phyloP scores from a whole-genome alignment of 2,888 invertebrate genomes.

The Agrypnus murinus region DNA sequence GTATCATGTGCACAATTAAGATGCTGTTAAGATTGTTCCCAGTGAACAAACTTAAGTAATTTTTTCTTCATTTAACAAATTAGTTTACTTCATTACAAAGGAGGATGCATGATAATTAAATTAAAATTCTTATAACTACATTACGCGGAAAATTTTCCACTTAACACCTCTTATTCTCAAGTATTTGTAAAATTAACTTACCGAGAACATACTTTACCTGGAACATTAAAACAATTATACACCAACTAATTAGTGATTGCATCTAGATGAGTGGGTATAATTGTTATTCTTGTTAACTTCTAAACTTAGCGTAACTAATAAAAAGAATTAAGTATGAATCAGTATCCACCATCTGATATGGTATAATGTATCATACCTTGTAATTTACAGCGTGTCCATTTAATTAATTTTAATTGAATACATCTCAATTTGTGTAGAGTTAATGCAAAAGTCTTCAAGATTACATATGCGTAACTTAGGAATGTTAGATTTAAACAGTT shows the following conservation, averaged over 20 bases:
- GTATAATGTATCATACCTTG: too few relatives aligned
- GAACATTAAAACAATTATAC: conserved; percentile 1
- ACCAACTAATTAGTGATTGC: neutral
- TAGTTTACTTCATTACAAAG: conserved; percentile 42
- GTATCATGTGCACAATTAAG: conserved; percentile 67
- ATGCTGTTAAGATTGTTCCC: conserved; percentile 70
- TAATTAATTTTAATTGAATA: too few relatives aligned
- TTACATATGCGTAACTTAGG: too few relatives aligned
- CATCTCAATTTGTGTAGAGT: too few relatives aligned
- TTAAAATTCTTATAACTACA: conserved; percentile 41
- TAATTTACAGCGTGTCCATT: too few relatives aligned
- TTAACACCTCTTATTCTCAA: conserved; percentile 25
- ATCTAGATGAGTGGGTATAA: too few relatives aligned
- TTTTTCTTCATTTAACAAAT: conserved; percentile 60
- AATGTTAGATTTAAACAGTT: too few relatives aligned
- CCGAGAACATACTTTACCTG: neutral
- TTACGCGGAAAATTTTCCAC: conserved; percentile 30
- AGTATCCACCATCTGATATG: too few relatives aligned
- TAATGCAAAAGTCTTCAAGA: too few relatives aligned
- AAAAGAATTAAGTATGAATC: too few relatives aligned
- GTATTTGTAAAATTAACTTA: conserved; percentile 1
- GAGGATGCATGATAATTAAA: conserved; percentile 45
- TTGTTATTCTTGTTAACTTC: too few relatives aligned
- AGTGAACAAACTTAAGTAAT: conserved; percentile 65
- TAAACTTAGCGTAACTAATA: too few relatives aligned